These are phyloP conservation scores for Peromyscus polionotus DNA, from an alignment of 2,113 vertebrate genomes.

Conservation along the genomic window DNA sequence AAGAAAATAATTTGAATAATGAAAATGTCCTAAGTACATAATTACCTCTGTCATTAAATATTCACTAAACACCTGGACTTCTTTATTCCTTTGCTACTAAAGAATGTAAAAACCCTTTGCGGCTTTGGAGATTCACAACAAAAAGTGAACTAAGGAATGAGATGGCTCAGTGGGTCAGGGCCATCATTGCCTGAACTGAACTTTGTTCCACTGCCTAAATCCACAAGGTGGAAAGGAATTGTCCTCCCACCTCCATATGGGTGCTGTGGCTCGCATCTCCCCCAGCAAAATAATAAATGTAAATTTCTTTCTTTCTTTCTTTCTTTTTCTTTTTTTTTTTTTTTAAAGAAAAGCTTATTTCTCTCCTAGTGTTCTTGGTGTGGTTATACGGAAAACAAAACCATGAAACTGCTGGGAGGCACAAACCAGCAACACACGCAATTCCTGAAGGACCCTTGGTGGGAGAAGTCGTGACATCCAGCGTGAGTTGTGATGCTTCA, in stretches of 20 bases:
- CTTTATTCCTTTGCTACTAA: not conserved
- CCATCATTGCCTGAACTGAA: no score
- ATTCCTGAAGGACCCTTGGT: not conserved
- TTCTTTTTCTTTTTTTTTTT: no score
- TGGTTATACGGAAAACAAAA: not conserved
- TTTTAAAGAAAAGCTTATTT: not conserved
- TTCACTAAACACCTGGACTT: not conserved
- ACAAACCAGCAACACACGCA: not conserved
- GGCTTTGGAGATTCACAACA: not conserved
- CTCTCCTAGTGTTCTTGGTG: not conserved
- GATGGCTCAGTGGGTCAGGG: not conserved
- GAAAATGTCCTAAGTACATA: slow-evolving; percentile 6
- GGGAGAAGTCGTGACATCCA: not conserved
- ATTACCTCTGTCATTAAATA: not conserved
- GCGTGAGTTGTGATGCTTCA: not conserved
- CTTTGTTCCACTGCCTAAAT: no score
- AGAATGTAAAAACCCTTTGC: not conserved
- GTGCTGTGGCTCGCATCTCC: not conserved
- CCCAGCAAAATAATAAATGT: not conserved
- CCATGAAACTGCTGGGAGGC: not conserved
- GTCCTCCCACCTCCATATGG: no score
- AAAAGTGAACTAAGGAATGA: not conserved
- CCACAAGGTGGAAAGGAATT: no score
- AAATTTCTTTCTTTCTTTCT: no score
- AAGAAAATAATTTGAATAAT: slow-evolving; percentile 51